Base-by-base conservation (phyloP, 2,888 invertebrate genomes). In the Peribatodes rhomboidaria region DNA sequence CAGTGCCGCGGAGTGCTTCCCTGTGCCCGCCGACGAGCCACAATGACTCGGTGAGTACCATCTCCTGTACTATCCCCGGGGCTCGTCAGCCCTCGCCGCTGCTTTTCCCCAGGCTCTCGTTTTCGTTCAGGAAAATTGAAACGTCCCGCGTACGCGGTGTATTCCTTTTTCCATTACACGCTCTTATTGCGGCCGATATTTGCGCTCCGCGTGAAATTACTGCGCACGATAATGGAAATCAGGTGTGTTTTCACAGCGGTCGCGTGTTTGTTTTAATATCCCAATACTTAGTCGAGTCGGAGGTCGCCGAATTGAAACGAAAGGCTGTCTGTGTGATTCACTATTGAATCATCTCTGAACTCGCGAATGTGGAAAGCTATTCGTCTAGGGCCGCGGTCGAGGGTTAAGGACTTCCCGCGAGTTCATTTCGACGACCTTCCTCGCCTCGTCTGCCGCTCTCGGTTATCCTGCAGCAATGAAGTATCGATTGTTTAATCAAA, bases 21-120 rank as follows among this genome's bases (percentile, higher is more conserved):
- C 67, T 35, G 46, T 22, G 46, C 60, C 50, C 54, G 72, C 69
- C 70, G 71, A 70, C 72, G 27, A 20, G 73, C 73, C 44, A 31
- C 42, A 60, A 86, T 82, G 82, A 68, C 67, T 72, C 79, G 80
- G 87, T 88, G 69, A 85, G 88, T 87, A 64, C 49, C 20, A 13
- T 4, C 18, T 14, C 10, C 14, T 22, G 10, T 7, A 4, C n/a
- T n/a, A n/a, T n/a, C n/a, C 39, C 39, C 41, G 18, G 33, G 20
- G 10, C 18, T 14, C 35, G 16, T 11, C 35, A 2, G 35, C 50
- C 49, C 10, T 7, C 14, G 46, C 58, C 47, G 61, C 47, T 63
- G 65, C 66, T 68, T 74, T 81, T 75, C 67, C 74, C 74, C 70
- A 73, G 68, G 62, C 56, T 78, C 77, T 77, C 70, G 79, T 77